Evolutionary conservation across 2,113 vertebrate species (phyloP), one percentile per base, ranked within the genome.

Genomic region (Limnothrissa miodon): DNA sequence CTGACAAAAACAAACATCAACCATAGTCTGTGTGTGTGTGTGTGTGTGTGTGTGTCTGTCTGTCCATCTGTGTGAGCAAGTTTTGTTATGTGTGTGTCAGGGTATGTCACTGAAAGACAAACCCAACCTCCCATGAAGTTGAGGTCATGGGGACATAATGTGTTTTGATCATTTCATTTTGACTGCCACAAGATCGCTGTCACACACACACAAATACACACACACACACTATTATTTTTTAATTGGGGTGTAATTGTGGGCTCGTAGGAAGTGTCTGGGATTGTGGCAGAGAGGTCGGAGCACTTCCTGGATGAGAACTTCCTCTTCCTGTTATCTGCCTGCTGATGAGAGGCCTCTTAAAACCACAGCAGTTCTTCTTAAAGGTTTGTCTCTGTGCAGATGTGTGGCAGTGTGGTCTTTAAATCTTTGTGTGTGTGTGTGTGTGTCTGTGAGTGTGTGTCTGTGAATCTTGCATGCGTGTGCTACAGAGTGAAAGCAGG

Each of bases 11-110:
- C n/a, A n/a, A 42, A 6, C 59, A 62, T n/a, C 59, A 29, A 70
- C 62, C 62, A 36, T 29, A 70, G 8, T 25, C n/a, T n/a, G 78
- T 82, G 81, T 82, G 51, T 85, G 84, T 66, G 81, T 78, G 25
- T 81, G 36, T 82, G 80, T 45, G 78, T 7, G 78, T 80, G 78
- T 45, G 78, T 80, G n/a, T n/a, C n/a, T n/a, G n/a, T n/a, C n/a
- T n/a, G n/a, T n/a, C n/a, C n/a, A n/a, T n/a, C n/a, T n/a, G n/a
- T n/a, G 48, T 51, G 79, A 80, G 45, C 51, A n/a, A n/a, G n/a
- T n/a, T n/a, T n/a, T n/a, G n/a, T n/a, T n/a, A n/a, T 29, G 79
- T 51, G 79, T 51, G 79, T 25, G 45, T 23, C 48, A 80, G 82
- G n/a, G 82, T 80, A n/a, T n/a, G n/a, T n/a, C 66, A 51, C 48